Conservation (phyloP, 2,797 vertebrate genomes). For the Poeciliopsis turneri region DNA sequence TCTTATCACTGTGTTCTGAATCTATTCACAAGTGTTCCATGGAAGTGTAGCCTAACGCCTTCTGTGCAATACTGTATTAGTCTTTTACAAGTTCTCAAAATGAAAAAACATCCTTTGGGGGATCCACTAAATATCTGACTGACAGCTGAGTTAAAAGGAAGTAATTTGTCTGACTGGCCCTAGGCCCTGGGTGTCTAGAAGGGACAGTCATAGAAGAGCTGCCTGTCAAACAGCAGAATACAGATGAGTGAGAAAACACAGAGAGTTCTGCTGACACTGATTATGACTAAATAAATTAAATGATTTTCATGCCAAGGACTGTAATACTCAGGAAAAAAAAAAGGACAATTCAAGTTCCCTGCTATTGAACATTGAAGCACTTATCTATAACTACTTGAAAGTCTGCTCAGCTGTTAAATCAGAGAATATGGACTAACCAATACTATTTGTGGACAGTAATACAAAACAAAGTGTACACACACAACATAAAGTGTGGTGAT, state of each 20-base stretch:
- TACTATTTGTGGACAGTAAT: slow-evolving; percentile 11
- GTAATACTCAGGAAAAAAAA: slow-evolving; percentile 29
- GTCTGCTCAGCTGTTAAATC: slow-evolving; percentile 12
- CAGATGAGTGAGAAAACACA: slow-evolving; percentile 24
- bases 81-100: slow-evolving; percentile 17
- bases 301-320: slow-evolving; percentile 22
- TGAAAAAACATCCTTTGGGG: slow-evolving; percentile 14
- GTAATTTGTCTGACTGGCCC: slow-evolving; percentile 54
- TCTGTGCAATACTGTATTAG: slow-evolving; percentile 7
- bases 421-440: slow-evolving; percentile 14
- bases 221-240: slow-evolving; percentile 48
- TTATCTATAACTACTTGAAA: slow-evolving; percentile 22
- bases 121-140: slow-evolving; percentile 49
- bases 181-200: slow-evolving; percentile 3
- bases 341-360: slow-evolving; percentile 12
- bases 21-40: neutral
- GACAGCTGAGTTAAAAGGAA: slow-evolving; percentile 61
- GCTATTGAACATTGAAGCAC: slow-evolving; percentile 20
- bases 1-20: neutral
- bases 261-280: slow-evolving; percentile 31
- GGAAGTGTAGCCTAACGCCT: slow-evolving; percentile 9
- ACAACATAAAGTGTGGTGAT: no score
- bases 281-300: slow-evolving; percentile 41
- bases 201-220: slow-evolving; percentile 35
- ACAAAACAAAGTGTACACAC: slow-evolving; percentile 1